phyloP scores from a whole-genome alignment of 2,888 invertebrate species.

The Pachydiplax longipennis region DNA sequence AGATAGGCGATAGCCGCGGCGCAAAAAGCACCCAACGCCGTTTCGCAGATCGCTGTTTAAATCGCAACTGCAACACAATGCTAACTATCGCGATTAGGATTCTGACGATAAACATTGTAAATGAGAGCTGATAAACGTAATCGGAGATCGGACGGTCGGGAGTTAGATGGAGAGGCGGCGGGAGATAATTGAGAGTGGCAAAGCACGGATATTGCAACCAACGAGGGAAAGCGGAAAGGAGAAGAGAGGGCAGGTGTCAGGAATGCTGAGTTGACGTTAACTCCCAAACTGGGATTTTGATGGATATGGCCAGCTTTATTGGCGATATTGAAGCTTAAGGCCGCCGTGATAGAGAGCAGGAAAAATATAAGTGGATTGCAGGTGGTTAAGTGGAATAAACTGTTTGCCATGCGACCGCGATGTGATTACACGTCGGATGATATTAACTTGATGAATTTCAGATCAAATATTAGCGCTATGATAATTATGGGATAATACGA shows the following conservation, averaged over 20 bases:
- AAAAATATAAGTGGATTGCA: constrained; percentile 43
- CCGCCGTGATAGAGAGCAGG: constrained; percentile 9
- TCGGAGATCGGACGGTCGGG: neutral
- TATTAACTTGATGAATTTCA: constrained; percentile 38
- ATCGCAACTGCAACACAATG: too few relatives aligned
- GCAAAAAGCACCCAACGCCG: too few relatives aligned
- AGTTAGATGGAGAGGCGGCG: neutral
- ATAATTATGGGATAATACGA: constrained; percentile 4
- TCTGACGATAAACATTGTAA: neutral
- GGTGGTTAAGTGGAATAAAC: constrained; percentile 40
- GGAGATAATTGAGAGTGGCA: neutral
- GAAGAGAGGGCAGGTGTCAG: constrained; percentile 21
- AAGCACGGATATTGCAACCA: neutral
- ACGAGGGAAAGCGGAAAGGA: neutral
- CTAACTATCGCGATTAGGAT: neutral
- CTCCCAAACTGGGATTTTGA: constrained; percentile 31
- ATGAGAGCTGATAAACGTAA: neutral
- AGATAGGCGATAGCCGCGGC: too few relatives aligned
- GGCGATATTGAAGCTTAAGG: constrained; percentile 38
- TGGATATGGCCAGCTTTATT: constrained; percentile 30
- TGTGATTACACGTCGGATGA: constrained; percentile 38
- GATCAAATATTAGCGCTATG: constrained; percentile 14
- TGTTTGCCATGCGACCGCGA: constrained; percentile 28
- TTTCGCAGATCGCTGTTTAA: too few relatives aligned
- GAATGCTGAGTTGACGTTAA: constrained; percentile 37